Evolutionary conservation across 2,888 invertebrate genomes (phyloP), one percentile per base, ranked within the genome.

Genomic region (Epiblema foenella): DNA sequence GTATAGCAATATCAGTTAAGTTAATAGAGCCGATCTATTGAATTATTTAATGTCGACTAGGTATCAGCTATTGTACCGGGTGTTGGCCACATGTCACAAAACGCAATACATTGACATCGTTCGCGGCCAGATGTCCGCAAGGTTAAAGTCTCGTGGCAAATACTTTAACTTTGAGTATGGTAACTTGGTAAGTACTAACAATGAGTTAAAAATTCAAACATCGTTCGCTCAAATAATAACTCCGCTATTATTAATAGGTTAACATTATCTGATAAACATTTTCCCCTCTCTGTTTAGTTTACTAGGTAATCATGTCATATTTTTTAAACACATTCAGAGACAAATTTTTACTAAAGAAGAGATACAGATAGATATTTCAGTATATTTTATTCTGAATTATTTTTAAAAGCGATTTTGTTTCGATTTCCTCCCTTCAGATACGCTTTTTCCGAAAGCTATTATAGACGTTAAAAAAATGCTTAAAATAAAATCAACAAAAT

Each of bases 31-130:
- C 10, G 37, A 54, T 64, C 37, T 42, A 65, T 46, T 18, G 29
- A 29, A 46, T 56, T n/a, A n/a, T n/a, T n/a, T 65, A 66, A 54
- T 42, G 9, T 46, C 20, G 52, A 54, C 46, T 66, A 66, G 37
- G 59, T 65, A 60, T 60, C 33, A 56, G 46, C 69, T 82, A 84
- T 82, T 78, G 77, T 81, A 78, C 77, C 76, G 89, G 85, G 83
- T 92, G 92, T 88, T 84, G 79, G 79, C 89, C 92, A 93, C 87
- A 92, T 93, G 92, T 90, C 83, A 85, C 84, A 81, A 84, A 79
- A 80, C 77, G 78, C 80, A 78, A 83, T 83, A 85, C 84, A 81
- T 85, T 82, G 82, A 84, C 85, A 87, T 85, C 81, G 85, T 87
- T 75, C 86, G 83, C 83, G 78, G 79, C 89, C 93, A 93, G 88